These are phyloP conservation scores for Charadrius vociferus DNA, from an alignment of 2,113 vertebrate species.

Conservation along the genomic window DNA sequence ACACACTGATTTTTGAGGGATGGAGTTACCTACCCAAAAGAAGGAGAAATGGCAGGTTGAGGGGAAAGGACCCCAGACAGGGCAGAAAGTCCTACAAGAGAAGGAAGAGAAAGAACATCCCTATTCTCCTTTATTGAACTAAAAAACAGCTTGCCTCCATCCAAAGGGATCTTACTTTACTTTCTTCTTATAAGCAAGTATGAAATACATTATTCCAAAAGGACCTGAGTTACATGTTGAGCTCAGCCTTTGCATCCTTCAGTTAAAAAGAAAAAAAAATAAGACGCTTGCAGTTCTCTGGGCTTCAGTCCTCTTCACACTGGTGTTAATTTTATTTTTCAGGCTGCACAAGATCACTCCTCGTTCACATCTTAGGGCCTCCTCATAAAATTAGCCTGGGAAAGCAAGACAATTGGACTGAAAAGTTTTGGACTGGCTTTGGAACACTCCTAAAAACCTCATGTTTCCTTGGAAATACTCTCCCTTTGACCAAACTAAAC, in stretches of 20 bases:
- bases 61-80: background rate
- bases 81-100: background rate
- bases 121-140: background rate
- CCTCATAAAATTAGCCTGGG: conserved; percentile 59
- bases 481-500: conserved; percentile 27
- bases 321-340: conserved; percentile 63
- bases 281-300: background rate
- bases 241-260: background rate
- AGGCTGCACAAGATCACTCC: conserved; percentile 58
- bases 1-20: background rate
- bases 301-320: conserved; percentile 7
- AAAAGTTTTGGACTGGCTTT: conserved; percentile 35
- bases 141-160: background rate
- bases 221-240: background rate
- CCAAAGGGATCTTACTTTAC: background rate
- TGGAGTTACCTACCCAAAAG: background rate
- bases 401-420: conserved; percentile 43
- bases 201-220: background rate
- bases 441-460: conserved; percentile 32
- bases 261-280: background rate
- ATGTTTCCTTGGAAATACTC: conserved; percentile 14
- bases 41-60: background rate
- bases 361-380: conserved; percentile 55
- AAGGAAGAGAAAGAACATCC: background rate
- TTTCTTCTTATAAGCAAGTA: background rate